Evolutionary conservation across 2,113 vertebrate species (phyloP), one percentile per base, ranked within the genome.

Genomic region (Microcebus ravelobensis): DNA sequence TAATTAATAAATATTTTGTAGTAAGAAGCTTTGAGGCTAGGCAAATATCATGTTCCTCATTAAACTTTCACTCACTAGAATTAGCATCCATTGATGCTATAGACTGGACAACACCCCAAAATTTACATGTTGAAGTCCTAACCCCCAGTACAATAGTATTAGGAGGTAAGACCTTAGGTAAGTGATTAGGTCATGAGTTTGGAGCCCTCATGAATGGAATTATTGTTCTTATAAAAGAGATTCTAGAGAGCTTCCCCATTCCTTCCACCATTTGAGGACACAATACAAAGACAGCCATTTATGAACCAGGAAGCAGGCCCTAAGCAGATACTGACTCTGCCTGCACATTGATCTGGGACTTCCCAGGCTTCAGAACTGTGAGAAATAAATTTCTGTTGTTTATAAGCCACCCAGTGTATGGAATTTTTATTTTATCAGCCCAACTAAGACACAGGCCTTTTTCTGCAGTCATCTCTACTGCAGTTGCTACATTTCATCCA

Each of bases 1-100:
- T 55, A 68, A 88, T 85, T 84, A 87, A 59, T 45, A 59, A 61
- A 55, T 63, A 95, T 55, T 13, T 50, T 73, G 4, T 71, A 15
- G 31, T 57, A 42, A 23, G 12, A 77, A 63, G 82, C 4, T 87
- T 65, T 85, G 71, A 89, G 55, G 8, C 12, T 55, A 52, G 39
- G 3, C 80, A 31, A 81, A 88, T 61, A 23, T 80, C 18, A 74
- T 94, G 23, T 48, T 80, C 17, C n/a, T 55, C 63, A 70, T 83
- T 97, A 80, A 91, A 81, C 4, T 39, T 93, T 36, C 2, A 48
- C 34, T 39, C 59, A 48, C 25, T 42, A 55, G 5, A 57, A 73
- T 63, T 68, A 50, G 39, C 29, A 57, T 68, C 31, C 73, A 63
- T 8, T 71, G 25, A 8, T 71, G 67, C 8, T 8, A 57, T 29